These are phyloP conservation scores for Xiphophorus couchianus DNA, from an alignment of 2,113 vertebrate genomes.

Conservation along the genomic window DNA sequence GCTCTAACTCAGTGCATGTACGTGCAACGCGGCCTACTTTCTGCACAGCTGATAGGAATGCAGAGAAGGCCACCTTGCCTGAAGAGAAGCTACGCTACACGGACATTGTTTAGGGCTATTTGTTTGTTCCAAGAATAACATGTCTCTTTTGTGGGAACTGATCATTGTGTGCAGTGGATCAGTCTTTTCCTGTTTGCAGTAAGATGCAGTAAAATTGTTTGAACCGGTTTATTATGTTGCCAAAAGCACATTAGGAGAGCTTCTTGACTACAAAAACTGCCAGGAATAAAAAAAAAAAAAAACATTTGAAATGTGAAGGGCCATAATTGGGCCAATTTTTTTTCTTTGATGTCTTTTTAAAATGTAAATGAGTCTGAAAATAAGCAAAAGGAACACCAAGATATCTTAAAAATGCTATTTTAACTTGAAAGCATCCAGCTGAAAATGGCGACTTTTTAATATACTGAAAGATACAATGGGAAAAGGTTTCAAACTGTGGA, in stretches of 20 bases:
- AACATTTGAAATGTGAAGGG: no score
- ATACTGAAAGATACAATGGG: background rate
- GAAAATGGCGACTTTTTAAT: background rate
- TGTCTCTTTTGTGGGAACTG: constrained; percentile 26
- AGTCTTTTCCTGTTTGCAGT: constrained; percentile 20
- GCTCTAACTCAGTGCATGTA: constrained; percentile 57
- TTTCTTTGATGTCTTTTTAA: background rate
- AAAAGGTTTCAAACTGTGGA: background rate
- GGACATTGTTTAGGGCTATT: constrained; percentile 34
- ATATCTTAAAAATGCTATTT: background rate
- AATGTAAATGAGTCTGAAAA: background rate
- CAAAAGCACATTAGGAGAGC: background rate
- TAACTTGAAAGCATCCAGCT: background rate
- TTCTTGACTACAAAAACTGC: background rate
- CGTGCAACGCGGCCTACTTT: constrained; percentile 64
- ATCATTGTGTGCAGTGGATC: constrained; percentile 1
- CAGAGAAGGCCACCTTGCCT: constrained; percentile 9
- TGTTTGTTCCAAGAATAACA: constrained; percentile 17
- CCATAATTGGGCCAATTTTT: background rate
- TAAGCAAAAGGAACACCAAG: background rate
- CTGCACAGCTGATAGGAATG: constrained; percentile 34
- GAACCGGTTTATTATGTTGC: background rate
- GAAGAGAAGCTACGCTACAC: constrained; percentile 8
- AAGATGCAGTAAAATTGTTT: constrained; percentile 7
- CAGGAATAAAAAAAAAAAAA: background rate